Conservation (phyloP, 2,888 invertebrate species). For the Coelopa pilipes region DNA sequence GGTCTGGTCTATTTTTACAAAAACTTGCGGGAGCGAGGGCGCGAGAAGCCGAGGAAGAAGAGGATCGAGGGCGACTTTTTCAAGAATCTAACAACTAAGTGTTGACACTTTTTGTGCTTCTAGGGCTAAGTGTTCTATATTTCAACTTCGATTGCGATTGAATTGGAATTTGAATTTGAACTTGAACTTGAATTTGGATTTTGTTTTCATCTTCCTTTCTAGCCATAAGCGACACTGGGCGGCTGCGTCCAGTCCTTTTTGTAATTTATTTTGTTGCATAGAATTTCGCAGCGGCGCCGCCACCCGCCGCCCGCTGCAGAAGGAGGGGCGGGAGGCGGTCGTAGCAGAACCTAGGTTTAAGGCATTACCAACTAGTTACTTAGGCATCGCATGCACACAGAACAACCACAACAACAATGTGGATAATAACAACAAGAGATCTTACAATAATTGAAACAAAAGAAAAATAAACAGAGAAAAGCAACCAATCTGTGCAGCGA, state of each 20-base stretch:
- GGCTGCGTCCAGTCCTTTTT: constrained; percentile 19
- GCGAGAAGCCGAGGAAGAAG: neutral
- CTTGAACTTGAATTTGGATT: too few species aligned
- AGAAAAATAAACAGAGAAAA: constrained; percentile 19
- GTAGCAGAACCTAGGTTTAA: too few species aligned
- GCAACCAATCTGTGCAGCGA: constrained; percentile 5
- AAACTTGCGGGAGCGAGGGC: too few species aligned
- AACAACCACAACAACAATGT: constrained; percentile 36
- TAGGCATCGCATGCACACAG: neutral
- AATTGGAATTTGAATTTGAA: too few species aligned
- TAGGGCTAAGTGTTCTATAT: neutral
- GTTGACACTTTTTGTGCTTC: constrained; percentile 27
- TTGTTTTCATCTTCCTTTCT: too few species aligned
- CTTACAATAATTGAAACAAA: too few species aligned
- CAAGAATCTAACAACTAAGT: constrained; percentile 21
- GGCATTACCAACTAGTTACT: too few species aligned
- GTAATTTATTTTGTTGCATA: constrained; percentile 34
- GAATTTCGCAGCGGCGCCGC: constrained; percentile 14
- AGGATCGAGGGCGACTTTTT: neutral
- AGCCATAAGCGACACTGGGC: constrained; percentile 21
- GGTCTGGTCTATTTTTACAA: constrained; percentile 12
- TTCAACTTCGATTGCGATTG: too few species aligned
- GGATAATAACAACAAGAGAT: constrained; percentile 6
- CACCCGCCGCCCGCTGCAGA: too few species aligned
- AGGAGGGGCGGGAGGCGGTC: too few species aligned